Percentiles rank a stretch among this genome's conserved stretches.
These are phyloP conservation scores for Falco punctatus DNA, from an alignment of 2,113 vertebrate species.

Conservation along the genomic window DNA sequence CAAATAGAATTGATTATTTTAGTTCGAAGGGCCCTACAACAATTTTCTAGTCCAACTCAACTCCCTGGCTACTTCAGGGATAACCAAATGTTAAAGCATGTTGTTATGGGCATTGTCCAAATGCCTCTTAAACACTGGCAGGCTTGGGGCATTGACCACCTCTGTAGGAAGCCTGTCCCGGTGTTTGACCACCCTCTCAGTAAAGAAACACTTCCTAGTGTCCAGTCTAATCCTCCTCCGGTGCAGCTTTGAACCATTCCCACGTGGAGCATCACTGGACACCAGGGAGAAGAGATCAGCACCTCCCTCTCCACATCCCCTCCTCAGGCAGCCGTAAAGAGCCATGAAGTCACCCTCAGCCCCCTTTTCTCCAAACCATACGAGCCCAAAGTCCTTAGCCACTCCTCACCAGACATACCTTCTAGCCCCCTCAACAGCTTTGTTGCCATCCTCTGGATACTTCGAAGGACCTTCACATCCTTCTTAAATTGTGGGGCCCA, in stretches of 20 bases:
- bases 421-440: background rate
- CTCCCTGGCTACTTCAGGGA: background rate
- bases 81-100: background rate
- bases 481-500: too few species aligned
- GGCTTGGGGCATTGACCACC: fast-evolving
- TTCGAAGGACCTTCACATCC: too few species aligned
- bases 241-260: background rate
- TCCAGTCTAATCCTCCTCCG: too few species aligned
- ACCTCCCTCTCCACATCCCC: background rate
- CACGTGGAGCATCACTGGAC: fast-evolving
- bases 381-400: too few species aligned
- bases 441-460: too few species aligned
- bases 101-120: background rate
- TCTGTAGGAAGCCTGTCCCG: background rate
- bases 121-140: background rate
- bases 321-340: background rate
- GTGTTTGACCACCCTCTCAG: background rate
- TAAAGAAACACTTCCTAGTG: background rate
- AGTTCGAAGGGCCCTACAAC: background rate
- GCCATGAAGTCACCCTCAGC: too few species aligned
- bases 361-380: too few species aligned
- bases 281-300: background rate
- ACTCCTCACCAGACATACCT: background rate
- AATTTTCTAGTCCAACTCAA: background rate
- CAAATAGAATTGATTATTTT: background rate